phyloP scores from a whole-genome alignment of 2,888 invertebrate genomes.

The Eueremaeus valkanovi region DNA sequence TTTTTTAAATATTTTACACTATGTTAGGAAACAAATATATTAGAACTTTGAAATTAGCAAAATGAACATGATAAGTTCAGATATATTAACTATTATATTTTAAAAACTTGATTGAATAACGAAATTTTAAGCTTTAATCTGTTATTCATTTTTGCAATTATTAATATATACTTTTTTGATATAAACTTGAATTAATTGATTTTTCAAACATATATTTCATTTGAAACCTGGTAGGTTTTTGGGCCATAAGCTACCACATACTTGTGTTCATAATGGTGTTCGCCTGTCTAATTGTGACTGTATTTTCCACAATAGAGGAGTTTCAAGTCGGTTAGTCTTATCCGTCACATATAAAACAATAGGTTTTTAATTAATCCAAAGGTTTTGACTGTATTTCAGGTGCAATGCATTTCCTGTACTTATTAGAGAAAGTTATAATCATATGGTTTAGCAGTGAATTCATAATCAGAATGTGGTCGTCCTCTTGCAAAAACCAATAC shows the following conservation, averaged over 20 bases:
- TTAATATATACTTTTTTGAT: no score
- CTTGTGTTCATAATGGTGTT: constrained; percentile 37
- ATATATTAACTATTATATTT: no score
- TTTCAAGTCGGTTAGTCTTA: constrained; percentile 6
- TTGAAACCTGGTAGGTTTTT: neutral
- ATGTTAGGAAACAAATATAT: no score
- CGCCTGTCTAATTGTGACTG: constrained; percentile 37
- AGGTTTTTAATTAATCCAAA: neutral
- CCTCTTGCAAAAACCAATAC: constrained; percentile 37
- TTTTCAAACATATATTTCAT: neutral
- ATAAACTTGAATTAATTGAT: neutral
- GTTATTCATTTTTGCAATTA: no score
- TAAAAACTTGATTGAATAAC: no score
- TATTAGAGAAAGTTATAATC: constrained; percentile 37
- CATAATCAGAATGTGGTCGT: constrained; percentile 31
- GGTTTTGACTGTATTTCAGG: neutral
- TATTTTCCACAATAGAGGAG: constrained; percentile 33
- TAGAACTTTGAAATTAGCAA: no score
- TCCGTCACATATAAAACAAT: neutral
- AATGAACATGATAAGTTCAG: no score
- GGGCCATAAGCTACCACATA: constrained; percentile 39
- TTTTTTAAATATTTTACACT: no score
- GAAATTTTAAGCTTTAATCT: no score
- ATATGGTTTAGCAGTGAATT: constrained; percentile 37
- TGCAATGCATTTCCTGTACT: constrained; percentile 31